Evolutionary conservation across 2,797 vertebrate species (phyloP).

Genomic region (Chromobotia macracanthus): DNA sequence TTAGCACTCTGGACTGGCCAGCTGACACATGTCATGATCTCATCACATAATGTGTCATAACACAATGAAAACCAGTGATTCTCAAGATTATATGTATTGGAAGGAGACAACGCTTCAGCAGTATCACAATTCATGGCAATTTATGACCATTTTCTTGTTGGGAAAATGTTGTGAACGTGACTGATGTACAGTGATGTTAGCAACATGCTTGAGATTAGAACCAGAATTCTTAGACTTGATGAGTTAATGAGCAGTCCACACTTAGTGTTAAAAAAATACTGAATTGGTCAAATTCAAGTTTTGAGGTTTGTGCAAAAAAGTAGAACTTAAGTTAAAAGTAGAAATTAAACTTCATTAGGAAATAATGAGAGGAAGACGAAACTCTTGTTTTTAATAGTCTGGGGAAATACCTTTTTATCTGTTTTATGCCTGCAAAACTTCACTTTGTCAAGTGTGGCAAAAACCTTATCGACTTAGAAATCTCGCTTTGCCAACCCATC

Average conservation of each 20-base stretch:
- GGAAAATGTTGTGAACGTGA: slow-evolving; percentile 6
- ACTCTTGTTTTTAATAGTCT: too few species aligned
- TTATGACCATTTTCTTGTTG: slow-evolving; percentile 1
- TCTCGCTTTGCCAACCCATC: too few species aligned
- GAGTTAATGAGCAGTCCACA: background rate
- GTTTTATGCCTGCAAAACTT: too few species aligned
- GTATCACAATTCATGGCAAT: slow-evolving; percentile 13
- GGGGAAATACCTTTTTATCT: too few species aligned
- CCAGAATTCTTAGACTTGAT: background rate
- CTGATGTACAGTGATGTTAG: background rate
- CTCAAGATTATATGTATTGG: slow-evolving; percentile 16
- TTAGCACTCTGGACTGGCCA: slow-evolving; percentile 15
- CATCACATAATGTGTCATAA: slow-evolving; percentile 27
- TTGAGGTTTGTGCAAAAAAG: too few species aligned
- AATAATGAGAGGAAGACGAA: too few species aligned
- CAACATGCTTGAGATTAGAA: background rate
- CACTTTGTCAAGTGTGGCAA: too few species aligned
- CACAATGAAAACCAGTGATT: slow-evolving; percentile 30
- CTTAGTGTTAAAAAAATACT: too few species aligned
- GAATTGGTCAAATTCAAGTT: too few species aligned
- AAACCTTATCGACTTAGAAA: too few species aligned
- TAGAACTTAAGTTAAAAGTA: too few species aligned
- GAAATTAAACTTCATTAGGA: too few species aligned
- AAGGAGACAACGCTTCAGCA: slow-evolving; percentile 2
- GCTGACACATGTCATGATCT: slow-evolving; percentile 20